Evolutionary conservation across 2,888 invertebrate species (phyloP).

Genomic region (Hipparchia semele): DNA sequence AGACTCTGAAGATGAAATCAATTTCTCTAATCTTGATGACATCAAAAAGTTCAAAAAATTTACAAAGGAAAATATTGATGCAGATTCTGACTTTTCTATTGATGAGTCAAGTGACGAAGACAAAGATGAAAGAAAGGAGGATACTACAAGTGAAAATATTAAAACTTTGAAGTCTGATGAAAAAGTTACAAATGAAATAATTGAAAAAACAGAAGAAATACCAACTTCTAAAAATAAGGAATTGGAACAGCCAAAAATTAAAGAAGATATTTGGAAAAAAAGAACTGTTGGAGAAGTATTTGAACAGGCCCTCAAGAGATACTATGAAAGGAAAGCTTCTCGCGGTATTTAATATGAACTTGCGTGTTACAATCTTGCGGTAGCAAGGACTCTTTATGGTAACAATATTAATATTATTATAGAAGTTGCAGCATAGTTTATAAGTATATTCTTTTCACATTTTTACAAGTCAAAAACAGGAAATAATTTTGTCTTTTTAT

Average conservation of each 20-base stretch:
- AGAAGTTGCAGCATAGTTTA: too few relatives aligned
- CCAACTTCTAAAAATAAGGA: slow-evolving; percentile 12
- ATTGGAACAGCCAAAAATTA: slow-evolving; percentile 64
- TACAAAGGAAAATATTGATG: slow-evolving; percentile 85
- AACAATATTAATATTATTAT: too few relatives aligned
- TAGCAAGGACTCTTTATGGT: too few relatives aligned
- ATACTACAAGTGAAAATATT: slow-evolving; percentile 43
- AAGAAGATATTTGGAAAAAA: slow-evolving; percentile 91
- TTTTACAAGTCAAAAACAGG: too few relatives aligned
- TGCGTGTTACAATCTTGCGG: not conserved
- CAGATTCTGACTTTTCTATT: slow-evolving; percentile 88
- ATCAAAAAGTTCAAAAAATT: slow-evolving; percentile 66
- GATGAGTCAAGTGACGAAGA: slow-evolving; percentile 84
- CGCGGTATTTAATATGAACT: slow-evolving; percentile 58
- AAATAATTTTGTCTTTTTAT: too few relatives aligned
- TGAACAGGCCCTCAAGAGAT: slow-evolving; percentile 89
- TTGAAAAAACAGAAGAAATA: slow-evolving; percentile 19
- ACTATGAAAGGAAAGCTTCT: slow-evolving; percentile 88
- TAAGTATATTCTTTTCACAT: too few relatives aligned
- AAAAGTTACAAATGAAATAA: slow-evolving; percentile 39
- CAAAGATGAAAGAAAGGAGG: slow-evolving; percentile 42
- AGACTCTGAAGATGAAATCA: slow-evolving; percentile 77
- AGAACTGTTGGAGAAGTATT: slow-evolving; percentile 91
- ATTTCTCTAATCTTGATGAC: slow-evolving; percentile 66
- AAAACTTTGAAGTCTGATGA: slow-evolving; percentile 46